phyloP scores from a whole-genome alignment of 2,888 invertebrate genomes.

The Rhaphigaster nebulosa region DNA sequence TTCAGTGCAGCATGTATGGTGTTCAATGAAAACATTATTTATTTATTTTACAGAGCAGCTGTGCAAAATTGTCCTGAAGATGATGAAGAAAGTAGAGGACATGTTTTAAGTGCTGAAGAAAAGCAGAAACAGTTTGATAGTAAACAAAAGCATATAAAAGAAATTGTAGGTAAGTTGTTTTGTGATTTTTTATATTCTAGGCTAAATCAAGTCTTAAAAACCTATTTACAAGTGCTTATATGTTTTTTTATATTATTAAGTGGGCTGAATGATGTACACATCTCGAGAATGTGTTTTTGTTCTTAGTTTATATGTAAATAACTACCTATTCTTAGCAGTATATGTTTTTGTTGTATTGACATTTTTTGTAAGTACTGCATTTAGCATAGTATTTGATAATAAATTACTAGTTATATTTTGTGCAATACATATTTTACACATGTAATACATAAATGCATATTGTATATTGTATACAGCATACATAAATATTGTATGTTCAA shows the following conservation, averaged over 20 bases:
- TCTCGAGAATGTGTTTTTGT: not conserved
- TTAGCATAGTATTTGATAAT: too few relatives aligned
- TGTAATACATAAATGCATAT: too few relatives aligned
- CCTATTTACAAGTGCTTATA: not conserved
- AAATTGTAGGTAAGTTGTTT: conserved; percentile 79
- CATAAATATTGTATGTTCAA: too few relatives aligned
- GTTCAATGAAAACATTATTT: not conserved
- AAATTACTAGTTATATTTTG: too few relatives aligned
- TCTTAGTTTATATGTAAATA: not conserved
- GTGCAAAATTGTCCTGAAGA: conserved; percentile 89
- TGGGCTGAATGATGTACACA: not conserved
- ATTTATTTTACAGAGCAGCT: conserved; percentile 73
- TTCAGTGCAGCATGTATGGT: not conserved
- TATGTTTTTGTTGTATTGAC: not conserved
- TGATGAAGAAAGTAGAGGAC: conserved; percentile 76
- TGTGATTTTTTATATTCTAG: not conserved
- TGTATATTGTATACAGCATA: too few relatives aligned
- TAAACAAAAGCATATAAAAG: conserved; percentile 83
- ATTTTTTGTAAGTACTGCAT: too few relatives aligned
- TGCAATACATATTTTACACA: too few relatives aligned
- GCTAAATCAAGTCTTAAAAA: not conserved
- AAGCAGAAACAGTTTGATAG: conserved; percentile 82
- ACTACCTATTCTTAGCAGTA: not conserved
- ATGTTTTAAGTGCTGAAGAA: conserved; percentile 79
- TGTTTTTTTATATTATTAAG: not conserved